These are phyloP conservation scores for Microdon myrmicae DNA, from an alignment of 2,888 invertebrate species.

Conservation along the genomic window DNA sequence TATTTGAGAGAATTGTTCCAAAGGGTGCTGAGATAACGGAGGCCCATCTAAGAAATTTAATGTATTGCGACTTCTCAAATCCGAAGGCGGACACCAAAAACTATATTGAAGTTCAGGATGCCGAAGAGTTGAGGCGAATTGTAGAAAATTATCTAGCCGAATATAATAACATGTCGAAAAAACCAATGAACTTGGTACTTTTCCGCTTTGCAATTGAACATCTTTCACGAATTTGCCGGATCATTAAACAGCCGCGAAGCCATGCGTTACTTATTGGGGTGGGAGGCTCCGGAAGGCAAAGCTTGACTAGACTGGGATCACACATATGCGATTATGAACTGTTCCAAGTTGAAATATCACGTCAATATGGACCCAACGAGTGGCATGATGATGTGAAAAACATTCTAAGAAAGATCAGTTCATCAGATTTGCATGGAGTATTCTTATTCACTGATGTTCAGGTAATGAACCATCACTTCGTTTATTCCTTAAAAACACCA, in stretches of 20 bases:
- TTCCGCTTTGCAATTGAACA: slow-evolving; percentile 96
- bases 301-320: slow-evolving; percentile 87
- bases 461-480: slow-evolving; percentile 66
- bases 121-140: slow-evolving; percentile 81
- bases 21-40: slow-evolving; percentile 73
- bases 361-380: slow-evolving; percentile 83
- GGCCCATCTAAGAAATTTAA: slow-evolving; percentile 81
- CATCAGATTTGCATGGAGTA: slow-evolving; percentile 86
- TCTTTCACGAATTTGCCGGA: slow-evolving; percentile 88
- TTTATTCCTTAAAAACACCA: not conserved
- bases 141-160: slow-evolving; percentile 90
- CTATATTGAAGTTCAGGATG: slow-evolving; percentile 88
- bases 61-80: slow-evolving; percentile 96
- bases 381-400: slow-evolving; percentile 93
- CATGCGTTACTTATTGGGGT: slow-evolving; percentile 91
- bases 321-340: slow-evolving; percentile 94
- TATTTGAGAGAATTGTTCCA: slow-evolving; percentile 76
- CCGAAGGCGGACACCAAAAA: slow-evolving; percentile 89
- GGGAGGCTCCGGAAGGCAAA: slow-evolving; percentile 93
- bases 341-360: slow-evolving; percentile 90
- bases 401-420: slow-evolving; percentile 82
- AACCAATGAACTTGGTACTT: slow-evolving; percentile 94
- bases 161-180: slow-evolving; percentile 94
- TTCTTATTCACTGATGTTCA: slow-evolving; percentile 93
- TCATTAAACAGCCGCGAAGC: slow-evolving; percentile 90